Conservation (phyloP, 2,113 vertebrate species). For the Gracilinanus agilis region DNA sequence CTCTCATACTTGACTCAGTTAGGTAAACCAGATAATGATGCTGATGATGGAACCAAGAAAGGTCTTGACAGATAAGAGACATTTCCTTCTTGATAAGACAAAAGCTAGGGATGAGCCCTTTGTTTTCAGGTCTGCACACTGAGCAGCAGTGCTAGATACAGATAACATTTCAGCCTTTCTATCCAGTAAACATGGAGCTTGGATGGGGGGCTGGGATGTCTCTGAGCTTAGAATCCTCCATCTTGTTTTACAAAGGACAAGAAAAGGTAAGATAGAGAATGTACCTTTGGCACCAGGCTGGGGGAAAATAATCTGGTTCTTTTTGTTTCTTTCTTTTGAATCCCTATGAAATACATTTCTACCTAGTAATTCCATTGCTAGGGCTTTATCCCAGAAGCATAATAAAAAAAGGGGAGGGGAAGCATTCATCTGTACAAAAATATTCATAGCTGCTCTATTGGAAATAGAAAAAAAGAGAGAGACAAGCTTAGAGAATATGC, state of each 20-base stretch:
- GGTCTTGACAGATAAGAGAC: neutral
- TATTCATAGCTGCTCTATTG: neutral
- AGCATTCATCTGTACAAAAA: neutral
- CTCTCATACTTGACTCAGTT: neutral
- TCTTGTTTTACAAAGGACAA: neutral
- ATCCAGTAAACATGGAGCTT: neutral
- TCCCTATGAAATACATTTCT: neutral
- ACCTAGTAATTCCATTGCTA: constrained; percentile 30
- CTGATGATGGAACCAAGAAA: neutral
- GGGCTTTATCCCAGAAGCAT: neutral
- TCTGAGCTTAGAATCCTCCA: neutral
- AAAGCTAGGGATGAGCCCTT: neutral
- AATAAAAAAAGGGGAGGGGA: neutral
- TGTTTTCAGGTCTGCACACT: neutral
- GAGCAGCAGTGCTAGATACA: neutral
- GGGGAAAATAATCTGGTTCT: neutral
- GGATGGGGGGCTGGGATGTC: neutral
- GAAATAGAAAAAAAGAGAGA: neutral
- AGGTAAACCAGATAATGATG: neutral
- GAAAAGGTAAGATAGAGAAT: neutral
- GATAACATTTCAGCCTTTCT: neutral
- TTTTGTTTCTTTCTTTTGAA: neutral
- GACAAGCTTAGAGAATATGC: neutral
- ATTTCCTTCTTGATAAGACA: neutral
- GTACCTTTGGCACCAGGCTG: neutral